A percentile compares a stretch with the other conserved stretches of the same genome.
These are phyloP conservation scores for Wiebesia pumilae DNA, from an alignment of 1,140 invertebrate genomes.

Conservation along the genomic window DNA sequence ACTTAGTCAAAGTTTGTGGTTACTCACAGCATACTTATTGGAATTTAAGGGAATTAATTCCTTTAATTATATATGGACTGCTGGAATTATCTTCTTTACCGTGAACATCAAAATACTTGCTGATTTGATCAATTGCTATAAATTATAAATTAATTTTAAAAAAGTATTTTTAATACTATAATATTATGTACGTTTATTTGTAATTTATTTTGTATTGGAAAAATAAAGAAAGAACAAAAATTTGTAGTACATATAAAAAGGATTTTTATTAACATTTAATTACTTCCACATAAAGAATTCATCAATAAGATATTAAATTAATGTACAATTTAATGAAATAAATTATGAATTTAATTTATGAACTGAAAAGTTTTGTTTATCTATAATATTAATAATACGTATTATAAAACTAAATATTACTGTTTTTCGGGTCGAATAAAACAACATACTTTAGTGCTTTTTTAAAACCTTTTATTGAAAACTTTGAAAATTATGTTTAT, in stretches of 20 bases:
- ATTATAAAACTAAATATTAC: background rate
- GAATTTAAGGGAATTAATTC: slow-evolving; percentile 92
- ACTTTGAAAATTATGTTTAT: slow-evolving; percentile 59
- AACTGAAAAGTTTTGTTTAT: no score
- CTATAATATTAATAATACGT: background rate
- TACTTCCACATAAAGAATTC: background rate
- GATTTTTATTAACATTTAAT: background rate
- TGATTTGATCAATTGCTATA: slow-evolving; percentile 80
- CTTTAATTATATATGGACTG: slow-evolving; percentile 87
- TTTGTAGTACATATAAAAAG: background rate
- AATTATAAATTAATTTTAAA: slow-evolving; percentile 36
- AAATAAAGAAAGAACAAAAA: background rate
- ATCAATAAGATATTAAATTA: background rate
- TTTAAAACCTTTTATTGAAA: slow-evolving; percentile 54
- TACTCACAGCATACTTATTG: slow-evolving; percentile 91
- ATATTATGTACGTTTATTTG: background rate
- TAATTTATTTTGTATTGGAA: background rate
- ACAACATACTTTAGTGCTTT: slow-evolving; percentile 29
- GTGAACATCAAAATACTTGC: slow-evolving; percentile 84
- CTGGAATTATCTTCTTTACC: slow-evolving; percentile 85
- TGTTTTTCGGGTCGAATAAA: background rate
- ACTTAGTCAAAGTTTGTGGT: slow-evolving; percentile 87
- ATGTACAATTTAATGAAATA: background rate
- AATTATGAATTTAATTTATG: no score
- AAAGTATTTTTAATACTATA: background rate